Evolutionary conservation across 2,797 vertebrate genomes (phyloP).

Genomic region (Gymnoscopelus braueri): DNA sequence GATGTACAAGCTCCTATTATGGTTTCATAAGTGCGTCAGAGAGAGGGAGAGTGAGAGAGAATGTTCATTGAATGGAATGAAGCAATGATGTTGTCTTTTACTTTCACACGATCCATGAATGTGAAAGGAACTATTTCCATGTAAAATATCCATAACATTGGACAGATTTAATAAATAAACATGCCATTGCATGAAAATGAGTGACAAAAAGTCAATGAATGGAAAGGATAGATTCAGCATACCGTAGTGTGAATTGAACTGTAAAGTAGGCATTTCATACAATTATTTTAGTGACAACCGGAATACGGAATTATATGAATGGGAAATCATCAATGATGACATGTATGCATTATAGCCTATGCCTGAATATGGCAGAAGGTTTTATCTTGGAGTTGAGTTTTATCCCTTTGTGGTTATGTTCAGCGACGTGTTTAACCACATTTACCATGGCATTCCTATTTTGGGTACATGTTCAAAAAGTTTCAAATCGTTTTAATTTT

Average conservation of each 20-base stretch:
- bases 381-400: not conserved
- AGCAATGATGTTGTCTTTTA: constrained; percentile 55
- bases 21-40: constrained; percentile 67
- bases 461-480: too few species aligned
- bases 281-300: not conserved
- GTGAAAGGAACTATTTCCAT: constrained; percentile 59
- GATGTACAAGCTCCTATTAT: constrained; percentile 67
- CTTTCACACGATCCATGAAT: constrained; percentile 64
- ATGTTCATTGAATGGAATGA: constrained; percentile 56
- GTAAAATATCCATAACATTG: constrained; percentile 43
- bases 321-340: constrained; percentile 13
- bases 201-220: too few species aligned
- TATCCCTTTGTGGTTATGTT: not conserved
- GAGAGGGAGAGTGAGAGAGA: constrained; percentile 33
- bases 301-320: constrained; percentile 11
- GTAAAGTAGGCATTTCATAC: not conserved
- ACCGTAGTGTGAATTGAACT: too few species aligned
- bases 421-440: not conserved
- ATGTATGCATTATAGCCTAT: not conserved
- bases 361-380: not conserved
- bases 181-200: constrained; percentile 4
- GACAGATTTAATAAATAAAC: constrained; percentile 36
- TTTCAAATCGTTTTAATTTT: too few species aligned
- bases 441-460: too few species aligned
- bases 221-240: too few species aligned